Evolutionary conservation across 2,113 vertebrate species (phyloP), one percentile per base, ranked within the genome.

Genomic region (Colaptes auratus): DNA sequence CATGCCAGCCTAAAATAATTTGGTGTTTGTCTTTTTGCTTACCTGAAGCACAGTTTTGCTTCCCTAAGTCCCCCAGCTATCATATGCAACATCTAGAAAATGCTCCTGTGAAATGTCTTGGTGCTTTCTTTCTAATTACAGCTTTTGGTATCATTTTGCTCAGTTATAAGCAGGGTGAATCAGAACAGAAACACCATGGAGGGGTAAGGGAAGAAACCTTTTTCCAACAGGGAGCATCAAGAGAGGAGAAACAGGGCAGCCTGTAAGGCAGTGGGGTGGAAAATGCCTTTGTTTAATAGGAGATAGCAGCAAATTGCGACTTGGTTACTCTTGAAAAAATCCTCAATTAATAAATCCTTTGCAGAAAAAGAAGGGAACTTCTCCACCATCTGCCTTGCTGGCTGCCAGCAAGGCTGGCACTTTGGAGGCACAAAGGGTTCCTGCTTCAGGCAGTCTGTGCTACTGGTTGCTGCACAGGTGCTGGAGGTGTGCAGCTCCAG

Each of bases 111-210:
- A 63, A 82, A 69, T 8, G 60, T 85, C 79, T 78, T 7, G 5
- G 46, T 0, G 27, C 66, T 82, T 83, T 18, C 59, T 52, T 74
- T 73, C 93, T 95, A 89, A 95, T 92, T 94, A 80, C 44, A 91
- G 91, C 72, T 77, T 83, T 89, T 23, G 65, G 64, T 83, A 33
- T 86, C 59, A 5, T 52, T 84, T 90, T 6, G 13, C 69, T 93
- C 0, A 2, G 81, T 82, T 86, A 36, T 25, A 69, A 88, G 59
- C 78, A 58, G 86, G 66, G 74, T 95, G 91, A 96, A 94, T 92
- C 89, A 82, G 81, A 94, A 89, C 23, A 95, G 59, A 79, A 90
- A 82, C 0, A 1, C 61, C 65, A 56, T 76, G 60, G 66, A 79
- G 70, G 71, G 21, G 3, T 71, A 77, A 90, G 31, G 70, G 86